Conservation (phyloP, 2,888 invertebrate genomes). For the Molanna angustata region DNA sequence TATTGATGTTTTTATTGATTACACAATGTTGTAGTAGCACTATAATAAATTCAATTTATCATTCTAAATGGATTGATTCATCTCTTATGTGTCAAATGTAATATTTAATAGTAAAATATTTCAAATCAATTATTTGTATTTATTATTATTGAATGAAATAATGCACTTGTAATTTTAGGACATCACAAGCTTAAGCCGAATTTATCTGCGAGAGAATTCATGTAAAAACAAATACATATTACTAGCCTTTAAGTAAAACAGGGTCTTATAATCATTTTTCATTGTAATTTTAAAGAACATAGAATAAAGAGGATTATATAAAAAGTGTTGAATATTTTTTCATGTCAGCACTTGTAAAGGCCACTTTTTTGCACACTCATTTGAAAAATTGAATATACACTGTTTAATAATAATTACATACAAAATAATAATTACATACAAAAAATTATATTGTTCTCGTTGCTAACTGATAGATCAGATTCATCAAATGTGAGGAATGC, state of each 20-base stretch:
- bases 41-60: too few species aligned
- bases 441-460: too few species aligned
- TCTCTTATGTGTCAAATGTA: too few species aligned
- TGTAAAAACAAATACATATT: conserved; percentile 21
- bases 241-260: conserved; percentile 33
- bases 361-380: conserved; percentile 17
- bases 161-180: too few species aligned
- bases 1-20: too few species aligned
- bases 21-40: too few species aligned
- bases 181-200: conserved; percentile 33
- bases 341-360: conserved; percentile 11
- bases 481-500: conserved; percentile 19
- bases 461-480: too few species aligned
- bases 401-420: background rate
- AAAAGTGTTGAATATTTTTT: conserved; percentile 16
- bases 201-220: conserved; percentile 26
- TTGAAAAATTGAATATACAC: too few species aligned
- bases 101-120: too few species aligned
- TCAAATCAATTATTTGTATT: too few species aligned
- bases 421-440: background rate
- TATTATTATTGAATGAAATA: too few species aligned
- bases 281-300: conserved; percentile 17
- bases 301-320: conserved; percentile 12
- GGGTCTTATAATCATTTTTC: conserved; percentile 28
- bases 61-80: too few species aligned